phyloP scores from a whole-genome alignment of 2,113 vertebrate genomes.

The Ammodytes marinus region DNA sequence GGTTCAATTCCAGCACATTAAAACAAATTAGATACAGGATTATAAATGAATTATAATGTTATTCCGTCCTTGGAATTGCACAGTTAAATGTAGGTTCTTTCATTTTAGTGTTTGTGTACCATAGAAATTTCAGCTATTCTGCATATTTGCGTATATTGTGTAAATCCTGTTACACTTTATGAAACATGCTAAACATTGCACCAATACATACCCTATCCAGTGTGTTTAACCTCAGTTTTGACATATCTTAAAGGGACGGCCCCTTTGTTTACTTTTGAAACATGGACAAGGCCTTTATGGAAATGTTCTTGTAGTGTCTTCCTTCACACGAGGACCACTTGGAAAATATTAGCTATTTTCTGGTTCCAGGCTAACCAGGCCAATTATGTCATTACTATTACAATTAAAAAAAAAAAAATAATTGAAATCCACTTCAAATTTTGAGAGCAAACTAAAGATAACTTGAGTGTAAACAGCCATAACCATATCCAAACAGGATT shows the following conservation, averaged over 20 bases:
- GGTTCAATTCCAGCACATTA: neutral
- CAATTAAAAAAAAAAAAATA: neutral
- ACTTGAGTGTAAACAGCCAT: neutral
- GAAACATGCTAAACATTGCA: neutral
- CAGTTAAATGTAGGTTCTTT: neutral
- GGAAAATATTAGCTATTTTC: neutral
- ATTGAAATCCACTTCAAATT: neutral
- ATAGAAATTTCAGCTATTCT: neutral
- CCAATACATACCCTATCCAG: neutral
- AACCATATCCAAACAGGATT: neutral
- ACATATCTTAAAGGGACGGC: neutral
- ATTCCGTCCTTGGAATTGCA: neutral
- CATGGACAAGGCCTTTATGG: neutral
- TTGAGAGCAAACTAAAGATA: neutral
- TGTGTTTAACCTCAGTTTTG: neutral
- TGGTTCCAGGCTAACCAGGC: neutral
- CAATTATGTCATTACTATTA: neutral
- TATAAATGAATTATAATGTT: neutral
- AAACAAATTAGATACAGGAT: neutral
- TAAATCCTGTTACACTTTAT: neutral
- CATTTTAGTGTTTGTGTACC: neutral
- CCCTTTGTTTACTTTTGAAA: neutral
- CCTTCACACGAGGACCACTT: neutral
- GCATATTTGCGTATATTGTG: neutral
- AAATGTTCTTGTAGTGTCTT: neutral